Percentiles rank a stretch among this genome's conserved stretches.
These are phyloP conservation scores for Ophion ventricosus DNA, from an alignment of 2,888 invertebrate genomes.

Conservation along the genomic window DNA sequence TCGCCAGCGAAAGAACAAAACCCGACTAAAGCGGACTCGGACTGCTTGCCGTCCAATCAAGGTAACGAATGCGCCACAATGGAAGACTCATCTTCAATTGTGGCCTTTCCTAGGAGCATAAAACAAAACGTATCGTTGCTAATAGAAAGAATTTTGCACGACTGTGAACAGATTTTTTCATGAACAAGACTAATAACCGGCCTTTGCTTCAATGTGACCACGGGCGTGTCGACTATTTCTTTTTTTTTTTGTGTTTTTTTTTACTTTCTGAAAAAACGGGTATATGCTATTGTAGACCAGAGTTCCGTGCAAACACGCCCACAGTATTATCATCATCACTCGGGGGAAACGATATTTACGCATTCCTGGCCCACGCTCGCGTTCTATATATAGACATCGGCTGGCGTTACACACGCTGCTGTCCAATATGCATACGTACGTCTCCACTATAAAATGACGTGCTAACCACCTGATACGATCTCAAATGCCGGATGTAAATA, in stretches of 20 bases:
- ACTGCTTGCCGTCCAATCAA: slow-evolving; percentile 74
- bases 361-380: slow-evolving; percentile 80
- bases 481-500: slow-evolving; percentile 51
- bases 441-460: slow-evolving; percentile 66
- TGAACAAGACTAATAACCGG: not conserved
- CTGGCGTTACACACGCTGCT: slow-evolving; percentile 39
- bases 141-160: not conserved
- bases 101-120: not conserved
- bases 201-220: not conserved
- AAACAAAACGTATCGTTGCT: not conserved
- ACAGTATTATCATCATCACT: slow-evolving; percentile 70
- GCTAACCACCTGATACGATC: slow-evolving; percentile 75
- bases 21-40: slow-evolving; percentile 65
- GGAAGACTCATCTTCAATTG: too few relatives aligned
- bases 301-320: slow-evolving; percentile 69
- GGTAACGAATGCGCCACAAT: slow-evolving; percentile 67
- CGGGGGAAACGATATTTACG: slow-evolving; percentile 79
- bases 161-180: not conserved
- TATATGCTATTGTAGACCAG: slow-evolving; percentile 39
- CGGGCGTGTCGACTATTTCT: not conserved
- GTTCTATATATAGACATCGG: slow-evolving; percentile 77
- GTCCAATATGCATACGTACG: slow-evolving; percentile 63
- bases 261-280: slow-evolving; percentile 12
- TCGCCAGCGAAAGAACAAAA: slow-evolving; percentile 66
- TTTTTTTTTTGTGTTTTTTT: not conserved